These are phyloP conservation scores for Mercenaria mercenaria DNA, from an alignment of 1,140 invertebrate species.

Conservation along the genomic window DNA sequence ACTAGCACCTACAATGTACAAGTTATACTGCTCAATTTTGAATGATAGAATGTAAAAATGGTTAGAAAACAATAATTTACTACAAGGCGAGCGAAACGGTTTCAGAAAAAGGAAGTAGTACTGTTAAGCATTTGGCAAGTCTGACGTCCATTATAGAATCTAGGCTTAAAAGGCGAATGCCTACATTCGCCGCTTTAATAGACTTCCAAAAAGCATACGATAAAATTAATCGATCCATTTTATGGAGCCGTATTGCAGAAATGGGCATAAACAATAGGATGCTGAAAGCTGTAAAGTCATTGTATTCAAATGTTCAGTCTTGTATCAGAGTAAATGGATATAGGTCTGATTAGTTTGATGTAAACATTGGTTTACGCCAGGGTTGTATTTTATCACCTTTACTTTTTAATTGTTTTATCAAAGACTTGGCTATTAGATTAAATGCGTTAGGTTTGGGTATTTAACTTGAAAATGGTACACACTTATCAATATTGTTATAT, in stretches of 20 bases:
- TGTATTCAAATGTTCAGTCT: not conserved
- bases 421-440: not conserved
- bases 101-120: slow-evolving; percentile 29
- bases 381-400: slow-evolving; percentile 26
- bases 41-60: slow-evolving; percentile 57
- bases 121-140: not conserved
- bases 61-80: slow-evolving; percentile 1
- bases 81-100: not conserved
- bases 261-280: not conserved
- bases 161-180: not conserved
- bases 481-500: slow-evolving; percentile 21
- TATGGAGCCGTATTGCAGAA: not conserved
- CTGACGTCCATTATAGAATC: slow-evolving; percentile 38
- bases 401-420: not conserved
- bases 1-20: slow-evolving; percentile 9
- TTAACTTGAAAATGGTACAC: slow-evolving; percentile 41
- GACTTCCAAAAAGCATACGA: slow-evolving; percentile 59
- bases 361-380: not conserved
- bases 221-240: not conserved
- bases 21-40: slow-evolving; percentile 47
- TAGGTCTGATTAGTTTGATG: not conserved
- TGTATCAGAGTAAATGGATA: not conserved
- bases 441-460: slow-evolving; percentile 39
- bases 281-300: slow-evolving; percentile 16
- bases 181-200: slow-evolving; percentile 45